Evolutionary conservation across 1,140 invertebrate genomes (phyloP).

Genomic region (Pteromalus puparum): DNA sequence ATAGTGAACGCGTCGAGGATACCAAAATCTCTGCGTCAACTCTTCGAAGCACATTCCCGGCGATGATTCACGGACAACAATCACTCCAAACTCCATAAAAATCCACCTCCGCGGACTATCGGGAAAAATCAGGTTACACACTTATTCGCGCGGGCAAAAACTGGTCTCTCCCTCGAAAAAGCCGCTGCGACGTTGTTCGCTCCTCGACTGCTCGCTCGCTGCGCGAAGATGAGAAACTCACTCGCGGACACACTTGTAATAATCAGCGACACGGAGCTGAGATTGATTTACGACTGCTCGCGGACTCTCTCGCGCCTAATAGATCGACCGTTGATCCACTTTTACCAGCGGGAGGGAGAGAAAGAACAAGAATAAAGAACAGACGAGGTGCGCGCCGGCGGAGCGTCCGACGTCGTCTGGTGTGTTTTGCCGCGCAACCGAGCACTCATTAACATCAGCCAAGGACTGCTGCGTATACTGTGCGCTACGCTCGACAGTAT

Average conservation of each 20-base stretch:
- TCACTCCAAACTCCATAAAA: no score
- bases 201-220: background rate
- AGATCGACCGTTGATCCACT: constrained; percentile 20
- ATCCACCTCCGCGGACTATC: no score
- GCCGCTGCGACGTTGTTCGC: background rate
- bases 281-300: background rate
- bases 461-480: constrained; percentile 23
- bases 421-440: background rate
- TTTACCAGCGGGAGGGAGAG: background rate
- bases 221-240: background rate
- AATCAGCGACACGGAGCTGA: background rate
- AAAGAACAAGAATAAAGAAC: no score
- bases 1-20: no score
- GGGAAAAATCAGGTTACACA: background rate
- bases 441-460: constrained; percentile 48
- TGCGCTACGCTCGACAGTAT: background rate
- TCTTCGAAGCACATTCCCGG: no score
- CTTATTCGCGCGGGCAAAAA: background rate
- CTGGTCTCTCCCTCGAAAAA: background rate
- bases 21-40: no score
- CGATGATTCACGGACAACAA: no score
- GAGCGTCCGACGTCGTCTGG: background rate
- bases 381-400: no score
- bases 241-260: background rate
- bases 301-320: constrained; percentile 3